Conservation (phyloP, 2,113 vertebrate species). For the Zosterops hypoxanthus region DNA sequence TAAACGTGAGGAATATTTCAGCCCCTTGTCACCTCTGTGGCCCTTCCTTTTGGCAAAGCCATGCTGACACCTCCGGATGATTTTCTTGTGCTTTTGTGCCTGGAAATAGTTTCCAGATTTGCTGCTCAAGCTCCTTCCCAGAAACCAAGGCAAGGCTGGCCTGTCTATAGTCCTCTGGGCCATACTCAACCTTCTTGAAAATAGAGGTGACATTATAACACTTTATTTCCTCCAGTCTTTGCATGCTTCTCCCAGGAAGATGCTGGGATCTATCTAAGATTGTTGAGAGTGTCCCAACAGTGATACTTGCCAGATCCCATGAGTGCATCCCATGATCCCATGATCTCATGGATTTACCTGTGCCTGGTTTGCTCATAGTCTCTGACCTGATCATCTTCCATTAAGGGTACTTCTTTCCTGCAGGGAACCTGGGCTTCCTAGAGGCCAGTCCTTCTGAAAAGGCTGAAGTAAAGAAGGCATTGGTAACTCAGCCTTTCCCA, state of each 20-base stretch:
- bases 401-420: not conserved
- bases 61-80: not conserved
- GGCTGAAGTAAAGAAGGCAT: not conserved
- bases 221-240: not conserved
- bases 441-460: not conserved
- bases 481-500: not conserved
- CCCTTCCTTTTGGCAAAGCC: not conserved
- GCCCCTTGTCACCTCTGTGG: not conserved
- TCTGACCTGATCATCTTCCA: not conserved
- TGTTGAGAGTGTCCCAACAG: not conserved
- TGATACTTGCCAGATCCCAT: not conserved
- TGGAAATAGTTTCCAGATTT: not conserved
- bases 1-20: not conserved
- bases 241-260: not conserved
- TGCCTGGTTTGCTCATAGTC: not conserved
- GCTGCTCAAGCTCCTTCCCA: not conserved
- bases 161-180: not conserved
- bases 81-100: not conserved
- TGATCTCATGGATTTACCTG: not conserved
- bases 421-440: not conserved
- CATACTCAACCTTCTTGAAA: not conserved
- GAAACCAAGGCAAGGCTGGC: not conserved
- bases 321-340: fast-evolving
- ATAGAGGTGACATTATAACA: too few relatives aligned
- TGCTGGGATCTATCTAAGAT: fast-evolving